A percentile compares a stretch with the other conserved stretches of the same genome.
Conservation (phyloP, 2,797 vertebrate genomes). For the Diceros bicornis region DNA sequence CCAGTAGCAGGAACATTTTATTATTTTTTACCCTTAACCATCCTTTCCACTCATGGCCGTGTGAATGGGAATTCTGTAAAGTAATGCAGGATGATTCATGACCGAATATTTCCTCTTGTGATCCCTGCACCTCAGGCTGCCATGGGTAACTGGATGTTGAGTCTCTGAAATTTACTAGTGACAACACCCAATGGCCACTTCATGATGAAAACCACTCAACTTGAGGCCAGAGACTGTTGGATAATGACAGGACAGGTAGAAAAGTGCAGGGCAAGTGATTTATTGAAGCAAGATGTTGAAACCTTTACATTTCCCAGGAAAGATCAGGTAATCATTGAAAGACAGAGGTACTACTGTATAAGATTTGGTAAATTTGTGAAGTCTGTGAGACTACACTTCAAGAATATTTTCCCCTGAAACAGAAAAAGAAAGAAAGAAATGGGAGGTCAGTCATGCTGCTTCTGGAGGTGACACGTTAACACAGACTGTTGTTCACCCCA, state of each 20-base stretch:
- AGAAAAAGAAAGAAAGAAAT: neutral
- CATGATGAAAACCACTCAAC: neutral
- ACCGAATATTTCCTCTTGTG: neutral
- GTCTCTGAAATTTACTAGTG: neutral
- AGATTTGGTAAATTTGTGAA: neutral
- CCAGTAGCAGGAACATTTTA: too few species aligned
- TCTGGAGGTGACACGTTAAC: neutral
- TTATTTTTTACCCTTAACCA: too few species aligned
- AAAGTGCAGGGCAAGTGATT: neutral
- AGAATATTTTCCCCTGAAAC: rapidly evolving
- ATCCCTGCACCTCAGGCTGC: neutral
- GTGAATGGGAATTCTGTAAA: neutral
- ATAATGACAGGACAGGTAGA: neutral
- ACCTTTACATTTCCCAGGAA: neutral
- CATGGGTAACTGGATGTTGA: rapidly evolving
- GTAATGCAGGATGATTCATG: neutral
- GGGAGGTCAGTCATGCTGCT: neutral
- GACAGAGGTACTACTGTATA: too few species aligned
- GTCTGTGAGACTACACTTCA: rapidly evolving
- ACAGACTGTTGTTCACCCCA: neutral
- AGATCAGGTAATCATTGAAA: neutral
- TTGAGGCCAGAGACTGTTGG: neutral
- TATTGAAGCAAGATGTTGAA: slow-evolving; percentile 66
- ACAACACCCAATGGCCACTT: neutral
- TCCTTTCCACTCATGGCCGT: too few species aligned